phyloP scores from a whole-genome alignment of 2,113 vertebrate genomes.

The Hippocampus comes region DNA sequence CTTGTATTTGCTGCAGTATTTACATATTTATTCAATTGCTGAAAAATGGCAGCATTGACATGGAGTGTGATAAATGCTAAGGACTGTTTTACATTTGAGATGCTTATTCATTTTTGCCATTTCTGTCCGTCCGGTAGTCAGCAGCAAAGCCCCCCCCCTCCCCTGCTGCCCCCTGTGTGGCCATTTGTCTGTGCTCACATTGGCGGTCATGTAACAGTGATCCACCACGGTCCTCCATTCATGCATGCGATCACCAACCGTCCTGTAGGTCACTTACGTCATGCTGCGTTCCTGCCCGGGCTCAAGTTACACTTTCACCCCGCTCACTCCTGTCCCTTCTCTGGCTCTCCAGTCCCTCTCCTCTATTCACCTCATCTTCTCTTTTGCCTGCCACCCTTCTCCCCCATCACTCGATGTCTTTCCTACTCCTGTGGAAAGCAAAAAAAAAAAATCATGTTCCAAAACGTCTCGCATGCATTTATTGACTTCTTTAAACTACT shows the following conservation, averaged over 20 bases:
- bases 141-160: not conserved
- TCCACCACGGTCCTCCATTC: slow-evolving; percentile 60
- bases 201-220: slow-evolving; percentile 43
- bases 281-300: slow-evolving; percentile 45
- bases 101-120: slow-evolving; percentile 3
- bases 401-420: not conserved
- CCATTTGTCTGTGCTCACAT: slow-evolving; percentile 11
- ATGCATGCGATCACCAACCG: slow-evolving; percentile 70
- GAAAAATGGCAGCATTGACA: not conserved
- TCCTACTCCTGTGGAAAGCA: slow-evolving; percentile 3
- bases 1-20: not conserved
- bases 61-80: not conserved
- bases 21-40: not conserved
- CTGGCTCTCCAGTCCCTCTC: not conserved
- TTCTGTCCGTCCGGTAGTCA: not conserved
- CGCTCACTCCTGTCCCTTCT: slow-evolving; percentile 9
- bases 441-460: too few relatives aligned
- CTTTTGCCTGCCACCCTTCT: not conserved
- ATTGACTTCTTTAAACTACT: not conserved
- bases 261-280: slow-evolving; percentile 67
- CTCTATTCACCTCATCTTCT: slow-evolving; percentile 1
- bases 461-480: not conserved
- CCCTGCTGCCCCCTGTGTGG: not conserved
- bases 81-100: not conserved
- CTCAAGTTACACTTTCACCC: slow-evolving; percentile 62